Base-by-base conservation (phyloP, 2,113 vertebrate genomes). In the Gymnocephalus cernua region DNA sequence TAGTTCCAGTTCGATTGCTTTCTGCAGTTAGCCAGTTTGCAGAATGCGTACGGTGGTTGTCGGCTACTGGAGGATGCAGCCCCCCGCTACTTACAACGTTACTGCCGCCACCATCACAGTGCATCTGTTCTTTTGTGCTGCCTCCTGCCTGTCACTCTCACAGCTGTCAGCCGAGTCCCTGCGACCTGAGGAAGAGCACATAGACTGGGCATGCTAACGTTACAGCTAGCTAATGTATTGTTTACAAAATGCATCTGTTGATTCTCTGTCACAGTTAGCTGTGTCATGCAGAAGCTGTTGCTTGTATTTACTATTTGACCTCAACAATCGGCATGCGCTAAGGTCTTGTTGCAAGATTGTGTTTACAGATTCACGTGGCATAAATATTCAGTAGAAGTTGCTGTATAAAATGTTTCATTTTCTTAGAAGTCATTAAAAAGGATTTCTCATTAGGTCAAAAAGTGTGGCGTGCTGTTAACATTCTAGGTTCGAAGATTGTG, bases 61-160 rank as follows among this genome's bases (percentile, higher is more conserved):
- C 53, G 62, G 88, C 83, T 86, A 56, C 77, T 79, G 88, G 76
- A 89, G 87, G 90, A 91, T 86, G 83, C 86, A 89, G 88, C 80
- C 89, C 89, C 89, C 91, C 77, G 16, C 84, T 21, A 54, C 51
- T n/a, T 21, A 54, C 21, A 23, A n/a, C 21, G 50, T 19, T 74
- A 51, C 88, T 69, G 74, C 90, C 78, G 82, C 91, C 91, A 92
- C 89, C 90, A 88, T 92, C 89, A 85, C 86, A 73, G 86, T 93
- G 93, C 94, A 93, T 94, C 94, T 95, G 94, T 90, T 94, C 92
- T 88, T 95, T 94, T 94, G 93, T 95, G 94, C 94, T 89, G 90
- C 91, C 91, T 93, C 88, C 90, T 91, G 92, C 90, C 87, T 94
- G 93, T 95, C 94, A 94, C 88, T 93, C 88, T 93, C 88, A 86